Conservation (phyloP, 2,113 vertebrate genomes). For the Hippocampus comes region DNA sequence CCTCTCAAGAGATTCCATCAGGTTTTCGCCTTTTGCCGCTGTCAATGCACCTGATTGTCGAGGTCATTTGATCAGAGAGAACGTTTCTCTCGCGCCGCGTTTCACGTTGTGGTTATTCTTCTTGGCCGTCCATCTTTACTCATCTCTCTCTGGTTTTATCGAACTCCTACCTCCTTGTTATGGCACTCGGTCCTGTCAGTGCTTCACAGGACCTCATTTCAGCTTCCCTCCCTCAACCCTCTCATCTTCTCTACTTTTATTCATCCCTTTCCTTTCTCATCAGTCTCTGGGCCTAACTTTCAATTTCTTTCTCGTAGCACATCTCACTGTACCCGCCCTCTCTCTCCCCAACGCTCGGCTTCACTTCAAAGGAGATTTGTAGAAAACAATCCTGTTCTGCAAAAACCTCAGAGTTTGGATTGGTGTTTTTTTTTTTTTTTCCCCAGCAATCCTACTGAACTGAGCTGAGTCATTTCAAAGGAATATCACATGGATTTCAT, state of each 20-base stretch:
- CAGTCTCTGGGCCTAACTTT: conserved; percentile 34
- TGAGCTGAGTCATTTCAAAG: conserved; percentile 37
- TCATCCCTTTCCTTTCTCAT: conserved; percentile 8
- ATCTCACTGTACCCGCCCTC: conserved; percentile 23
- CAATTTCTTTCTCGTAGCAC: conserved; percentile 42
- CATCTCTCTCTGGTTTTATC: conserved; percentile 35
- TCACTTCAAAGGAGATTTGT: conserved; percentile 53
- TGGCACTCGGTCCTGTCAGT: conserved; percentile 42
- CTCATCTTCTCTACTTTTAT: conserved; percentile 15
- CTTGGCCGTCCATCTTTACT: conserved; percentile 22
- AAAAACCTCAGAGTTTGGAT: conserved; percentile 44
- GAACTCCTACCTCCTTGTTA: conserved; percentile 40
- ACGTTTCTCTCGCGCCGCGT: conserved; percentile 14
- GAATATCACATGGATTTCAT: background rate
- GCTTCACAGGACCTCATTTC: conserved; percentile 50
- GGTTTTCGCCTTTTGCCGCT: background rate
- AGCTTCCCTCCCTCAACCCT: conserved; percentile 35
- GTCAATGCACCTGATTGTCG: background rate
- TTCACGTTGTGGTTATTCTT: conserved; percentile 42
- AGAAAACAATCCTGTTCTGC: conserved; percentile 38
- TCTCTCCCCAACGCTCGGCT: conserved; percentile 20
- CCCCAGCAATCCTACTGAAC: conserved; percentile 49
- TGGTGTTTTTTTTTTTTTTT: conserved; percentile 5
- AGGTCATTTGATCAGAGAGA: background rate
- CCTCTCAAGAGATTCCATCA: background rate